phyloP scores from a whole-genome alignment of 2,888 invertebrate genomes.

The Rhagium mordax region DNA sequence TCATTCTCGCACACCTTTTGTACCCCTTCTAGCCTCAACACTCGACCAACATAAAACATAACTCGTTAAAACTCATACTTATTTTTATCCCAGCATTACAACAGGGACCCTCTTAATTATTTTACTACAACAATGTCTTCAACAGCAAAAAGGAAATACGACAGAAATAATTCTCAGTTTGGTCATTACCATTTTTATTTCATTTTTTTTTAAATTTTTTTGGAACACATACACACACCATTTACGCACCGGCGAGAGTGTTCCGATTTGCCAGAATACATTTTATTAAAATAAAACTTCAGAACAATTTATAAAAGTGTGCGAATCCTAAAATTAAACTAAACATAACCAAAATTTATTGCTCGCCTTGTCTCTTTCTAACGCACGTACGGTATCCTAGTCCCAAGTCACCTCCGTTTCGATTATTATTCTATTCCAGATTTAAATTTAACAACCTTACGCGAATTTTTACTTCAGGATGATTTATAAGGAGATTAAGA shows the following conservation, averaged over 20 bases:
- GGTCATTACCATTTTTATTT: too few species aligned
- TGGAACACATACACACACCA: too few species aligned
- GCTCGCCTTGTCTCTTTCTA: conserved; percentile 49
- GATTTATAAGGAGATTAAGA: conserved; percentile 48
- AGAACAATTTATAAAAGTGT: conserved; percentile 54
- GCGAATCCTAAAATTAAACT: conserved; percentile 54
- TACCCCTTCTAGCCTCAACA: conserved; percentile 7
- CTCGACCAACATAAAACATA: conserved; percentile 6
- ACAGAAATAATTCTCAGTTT: too few species aligned
- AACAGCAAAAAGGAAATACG: background rate
- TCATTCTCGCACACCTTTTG: conserved; percentile 22
- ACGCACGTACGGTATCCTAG: conserved; percentile 41
- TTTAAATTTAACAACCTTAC: conserved; percentile 58
- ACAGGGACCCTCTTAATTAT: background rate
- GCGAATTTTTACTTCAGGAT: conserved; percentile 53
- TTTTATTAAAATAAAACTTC: conserved; percentile 54
- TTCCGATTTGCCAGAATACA: conserved; percentile 41
- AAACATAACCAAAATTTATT: conserved; percentile 58
- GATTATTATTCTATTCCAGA: conserved; percentile 58
- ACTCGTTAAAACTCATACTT: conserved; percentile 19
- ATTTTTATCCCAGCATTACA: background rate
- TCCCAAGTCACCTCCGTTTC: conserved; percentile 44
- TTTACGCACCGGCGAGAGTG: too few species aligned
- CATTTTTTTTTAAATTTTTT: too few species aligned
- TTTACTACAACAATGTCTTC: background rate